Evolutionary conservation across 2,113 vertebrate species (phyloP).

Genomic region (Morone chrysops): DNA sequence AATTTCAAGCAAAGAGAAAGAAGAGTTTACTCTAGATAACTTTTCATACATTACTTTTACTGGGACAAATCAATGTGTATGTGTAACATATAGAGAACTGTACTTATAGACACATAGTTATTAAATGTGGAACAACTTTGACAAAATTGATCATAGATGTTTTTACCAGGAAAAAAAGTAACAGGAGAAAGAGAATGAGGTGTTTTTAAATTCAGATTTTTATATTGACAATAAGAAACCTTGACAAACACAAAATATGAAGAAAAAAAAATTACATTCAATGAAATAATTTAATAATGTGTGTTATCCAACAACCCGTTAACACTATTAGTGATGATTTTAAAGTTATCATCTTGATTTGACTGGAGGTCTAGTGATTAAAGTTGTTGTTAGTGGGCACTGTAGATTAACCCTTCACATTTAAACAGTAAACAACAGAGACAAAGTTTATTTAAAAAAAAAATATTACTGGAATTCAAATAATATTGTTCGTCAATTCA

Average conservation of each 20-base stretch:
- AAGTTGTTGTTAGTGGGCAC: not conserved
- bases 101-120: not conserved
- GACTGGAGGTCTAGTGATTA: not conserved
- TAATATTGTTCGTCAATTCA: not conserved
- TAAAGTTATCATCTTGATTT: not conserved
- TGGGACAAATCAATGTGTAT: not conserved
- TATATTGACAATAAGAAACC: conserved; percentile 39
- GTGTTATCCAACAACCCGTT: not conserved
- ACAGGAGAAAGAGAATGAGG: conserved; percentile 15
- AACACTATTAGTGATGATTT: not conserved
- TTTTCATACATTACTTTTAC: not conserved
- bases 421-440: conserved; percentile 16
- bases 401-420: conserved; percentile 15
- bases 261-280: conserved; percentile 20
- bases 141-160: not conserved
- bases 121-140: not conserved
- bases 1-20: not conserved
- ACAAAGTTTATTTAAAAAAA: not conserved
- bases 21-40: not conserved
- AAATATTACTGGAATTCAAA: conserved; percentile 14
- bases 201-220: conserved; percentile 24
- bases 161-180: conserved; percentile 31
- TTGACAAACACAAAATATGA: conserved; percentile 32
- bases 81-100: not conserved
- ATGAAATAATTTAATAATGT: conserved; percentile 4